A percentile compares a stretch with the other conserved stretches of the same genome.
Evolutionary conservation across 2,888 invertebrate species (phyloP).

Genomic region (Pristionchus fissidentatus): DNA sequence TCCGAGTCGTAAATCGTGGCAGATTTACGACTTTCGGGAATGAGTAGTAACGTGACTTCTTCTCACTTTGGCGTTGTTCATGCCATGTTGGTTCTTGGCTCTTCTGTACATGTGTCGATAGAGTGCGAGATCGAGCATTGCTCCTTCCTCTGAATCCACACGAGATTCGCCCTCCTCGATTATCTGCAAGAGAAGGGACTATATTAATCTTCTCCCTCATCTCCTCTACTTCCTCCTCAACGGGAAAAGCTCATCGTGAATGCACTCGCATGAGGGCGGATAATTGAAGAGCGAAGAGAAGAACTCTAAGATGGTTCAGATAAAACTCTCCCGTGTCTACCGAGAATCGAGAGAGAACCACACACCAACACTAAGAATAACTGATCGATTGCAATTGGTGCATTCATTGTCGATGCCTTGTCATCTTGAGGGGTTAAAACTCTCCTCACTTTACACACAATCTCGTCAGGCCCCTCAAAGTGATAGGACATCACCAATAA

Average conservation of each 20-base stretch:
- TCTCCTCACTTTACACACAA: too few species aligned
- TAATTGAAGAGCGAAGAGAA: conserved; percentile 22
- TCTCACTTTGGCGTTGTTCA: conserved; percentile 61
- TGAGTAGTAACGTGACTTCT: neutral
- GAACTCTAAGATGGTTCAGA: neutral
- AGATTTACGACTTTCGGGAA: neutral
- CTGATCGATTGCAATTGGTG: too few species aligned
- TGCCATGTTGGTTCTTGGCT: conserved; percentile 61
- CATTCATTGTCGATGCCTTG: too few species aligned
- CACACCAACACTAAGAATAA: too few species aligned
- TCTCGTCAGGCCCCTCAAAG: too few species aligned
- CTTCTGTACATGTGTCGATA: conserved; percentile 56
- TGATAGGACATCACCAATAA: too few species aligned
- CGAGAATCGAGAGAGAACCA: too few species aligned
- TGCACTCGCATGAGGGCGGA: conserved; percentile 17
- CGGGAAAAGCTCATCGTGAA: neutral
- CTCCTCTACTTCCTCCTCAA: neutral
- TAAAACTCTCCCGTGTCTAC: too few species aligned
- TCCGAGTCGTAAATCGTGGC: neutral
- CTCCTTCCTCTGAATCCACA: conserved; percentile 50
- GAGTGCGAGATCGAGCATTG: conserved; percentile 56
- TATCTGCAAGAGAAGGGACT: neutral
- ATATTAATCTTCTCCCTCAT: neutral
- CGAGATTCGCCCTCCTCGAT: conserved; percentile 38
- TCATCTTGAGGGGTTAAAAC: too few species aligned